phyloP scores from a whole-genome alignment of 2,888 invertebrate species.

The Busseola fusca region DNA sequence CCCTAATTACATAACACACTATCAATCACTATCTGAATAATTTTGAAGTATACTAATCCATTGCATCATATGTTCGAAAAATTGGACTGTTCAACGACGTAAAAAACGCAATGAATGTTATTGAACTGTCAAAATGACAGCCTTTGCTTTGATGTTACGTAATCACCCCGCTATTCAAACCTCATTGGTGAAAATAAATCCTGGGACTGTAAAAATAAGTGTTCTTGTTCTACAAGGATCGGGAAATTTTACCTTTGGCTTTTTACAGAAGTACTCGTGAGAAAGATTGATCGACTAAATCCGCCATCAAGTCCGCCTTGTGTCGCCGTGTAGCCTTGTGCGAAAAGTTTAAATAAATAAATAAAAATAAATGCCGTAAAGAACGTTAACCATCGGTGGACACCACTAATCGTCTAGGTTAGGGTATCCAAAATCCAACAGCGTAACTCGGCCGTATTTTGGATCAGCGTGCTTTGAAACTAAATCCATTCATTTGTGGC shows the following conservation, averaged over 20 bases:
- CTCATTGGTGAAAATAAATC: background rate
- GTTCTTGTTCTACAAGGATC: conserved; percentile 5
- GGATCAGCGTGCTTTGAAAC: conserved; percentile 20
- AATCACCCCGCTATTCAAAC: background rate
- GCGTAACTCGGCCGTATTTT: conserved; percentile 13
- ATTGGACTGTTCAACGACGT: background rate
- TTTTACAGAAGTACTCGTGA: conserved; percentile 17
- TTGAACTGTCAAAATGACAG: background rate
- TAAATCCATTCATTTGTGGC: conserved; percentile 32
- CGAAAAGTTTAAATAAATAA: no score
- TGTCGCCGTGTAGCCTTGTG: no score
- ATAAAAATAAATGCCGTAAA: background rate
- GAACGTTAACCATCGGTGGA: background rate
- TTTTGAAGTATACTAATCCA: background rate
- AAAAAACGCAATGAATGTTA: background rate
- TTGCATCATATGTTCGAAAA: background rate
- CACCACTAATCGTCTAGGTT: conserved; percentile 2
- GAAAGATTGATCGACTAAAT: conserved; percentile 35
- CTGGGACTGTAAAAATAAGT: conserved; percentile 6
- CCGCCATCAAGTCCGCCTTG: no score
- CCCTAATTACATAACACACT: background rate
- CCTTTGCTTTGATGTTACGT: background rate
- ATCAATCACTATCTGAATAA: background rate
- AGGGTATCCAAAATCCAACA: background rate
- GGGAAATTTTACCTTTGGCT: background rate